phyloP scores from a whole-genome alignment of 2,888 invertebrate species.

The Aradus depressus region DNA sequence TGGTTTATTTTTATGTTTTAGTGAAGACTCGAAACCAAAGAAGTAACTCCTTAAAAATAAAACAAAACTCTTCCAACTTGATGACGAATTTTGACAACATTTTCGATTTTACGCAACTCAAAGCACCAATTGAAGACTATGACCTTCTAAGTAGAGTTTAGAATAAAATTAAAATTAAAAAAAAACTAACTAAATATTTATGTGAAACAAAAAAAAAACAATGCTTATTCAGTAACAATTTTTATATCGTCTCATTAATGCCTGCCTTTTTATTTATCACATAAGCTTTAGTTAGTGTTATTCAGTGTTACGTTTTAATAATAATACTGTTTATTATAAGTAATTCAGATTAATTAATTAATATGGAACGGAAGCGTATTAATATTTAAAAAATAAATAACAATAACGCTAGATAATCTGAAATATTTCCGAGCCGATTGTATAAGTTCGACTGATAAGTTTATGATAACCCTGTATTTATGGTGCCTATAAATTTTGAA shows the following conservation, averaged over 20 bases:
- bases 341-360: background rate
- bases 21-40: too few species aligned
- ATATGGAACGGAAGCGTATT: constrained; percentile 1
- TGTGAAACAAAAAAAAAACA: background rate
- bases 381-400: background rate
- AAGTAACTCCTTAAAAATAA: too few species aligned
- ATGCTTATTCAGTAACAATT: too few species aligned
- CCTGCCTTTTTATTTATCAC: constrained; percentile 7
- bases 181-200: background rate
- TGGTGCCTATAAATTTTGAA: constrained; percentile 10
- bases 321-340: background rate
- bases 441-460: constrained; percentile 10
- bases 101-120: too few species aligned
- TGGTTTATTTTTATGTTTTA: too few species aligned
- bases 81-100: too few species aligned
- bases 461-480: constrained; percentile 7
- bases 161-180: background rate
- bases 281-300: background rate
- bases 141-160: background rate
- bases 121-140: constrained; percentile 6
- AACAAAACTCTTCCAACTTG: too few species aligned
- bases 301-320: background rate
- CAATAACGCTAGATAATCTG: constrained; percentile 3
- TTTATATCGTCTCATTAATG: too few species aligned
- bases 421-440: constrained; percentile 17